Conservation (phyloP, 1,140 invertebrate genomes). For the Zaprionus nigranus region DNA sequence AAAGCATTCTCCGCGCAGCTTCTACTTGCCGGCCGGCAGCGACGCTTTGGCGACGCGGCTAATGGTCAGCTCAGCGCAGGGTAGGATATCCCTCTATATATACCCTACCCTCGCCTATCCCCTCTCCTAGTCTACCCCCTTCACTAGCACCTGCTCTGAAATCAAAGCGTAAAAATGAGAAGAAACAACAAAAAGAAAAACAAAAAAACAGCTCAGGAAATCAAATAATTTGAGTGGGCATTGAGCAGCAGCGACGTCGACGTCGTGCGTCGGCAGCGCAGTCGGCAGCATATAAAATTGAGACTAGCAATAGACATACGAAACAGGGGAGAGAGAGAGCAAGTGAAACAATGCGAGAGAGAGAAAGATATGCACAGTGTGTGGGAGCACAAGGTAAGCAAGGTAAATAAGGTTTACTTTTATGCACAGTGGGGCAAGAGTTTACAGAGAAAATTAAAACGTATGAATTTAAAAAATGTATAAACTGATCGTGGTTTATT, state of each 20-base stretch:
- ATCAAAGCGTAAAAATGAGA: slow-evolving; percentile 34
- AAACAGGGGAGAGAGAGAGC: neutral
- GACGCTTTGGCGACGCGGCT: slow-evolving; percentile 7
- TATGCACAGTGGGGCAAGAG: neutral
- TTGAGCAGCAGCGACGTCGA: neutral
- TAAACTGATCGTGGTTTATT: no score
- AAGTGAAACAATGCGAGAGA: slow-evolving; percentile 5
- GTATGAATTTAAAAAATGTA: no score
- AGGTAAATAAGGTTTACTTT: slow-evolving; percentile 17
- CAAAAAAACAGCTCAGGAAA: slow-evolving; percentile 20
- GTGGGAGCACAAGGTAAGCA: slow-evolving; percentile 14
- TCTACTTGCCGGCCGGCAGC: slow-evolving; percentile 16
- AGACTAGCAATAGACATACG: slow-evolving; percentile 13
- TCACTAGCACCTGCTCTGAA: slow-evolving; percentile 16
- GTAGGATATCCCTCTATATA: neutral
- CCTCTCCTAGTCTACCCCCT: neutral
- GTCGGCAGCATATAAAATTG: slow-evolving; percentile 19
- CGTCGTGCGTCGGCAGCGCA: slow-evolving; percentile 4
- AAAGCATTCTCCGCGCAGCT: neutral
- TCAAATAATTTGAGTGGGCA: slow-evolving; percentile 51
- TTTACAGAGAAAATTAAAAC: neutral
- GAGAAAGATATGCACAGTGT: slow-evolving; percentile 6
- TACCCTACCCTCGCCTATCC: neutral
- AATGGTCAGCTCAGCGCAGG: slow-evolving; percentile 4
- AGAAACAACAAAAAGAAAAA: neutral